Percentiles rank a stretch among this genome's conserved stretches.
Conservation (phyloP, 2,888 invertebrate genomes). For the Margaritifera margaritifera region DNA sequence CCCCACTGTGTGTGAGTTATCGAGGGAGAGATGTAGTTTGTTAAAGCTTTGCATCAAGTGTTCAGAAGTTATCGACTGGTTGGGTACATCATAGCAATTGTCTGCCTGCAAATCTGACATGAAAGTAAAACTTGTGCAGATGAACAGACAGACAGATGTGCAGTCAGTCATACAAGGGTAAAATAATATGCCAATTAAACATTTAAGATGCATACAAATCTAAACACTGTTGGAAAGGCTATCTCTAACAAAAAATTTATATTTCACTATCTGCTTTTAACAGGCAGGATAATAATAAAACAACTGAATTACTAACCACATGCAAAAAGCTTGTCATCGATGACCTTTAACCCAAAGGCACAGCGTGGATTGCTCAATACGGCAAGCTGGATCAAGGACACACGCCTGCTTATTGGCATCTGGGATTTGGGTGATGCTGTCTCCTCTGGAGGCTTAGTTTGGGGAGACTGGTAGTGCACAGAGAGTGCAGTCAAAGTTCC, state of each 20-base stretch:
- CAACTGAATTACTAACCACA: slow-evolving; percentile 79
- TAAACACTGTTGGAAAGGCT: too few species aligned
- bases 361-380: slow-evolving; percentile 82
- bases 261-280: not conserved
- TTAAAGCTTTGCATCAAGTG: too few species aligned
- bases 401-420: slow-evolving; percentile 21
- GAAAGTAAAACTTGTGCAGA: too few species aligned
- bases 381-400: slow-evolving; percentile 71
- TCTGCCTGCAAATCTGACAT: too few species aligned
- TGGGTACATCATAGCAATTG: too few species aligned
- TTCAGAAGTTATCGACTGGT: too few species aligned
- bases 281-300: not conserved
- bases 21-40: too few species aligned
- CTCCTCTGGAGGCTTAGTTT: slow-evolving; percentile 22
- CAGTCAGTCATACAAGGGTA: too few species aligned
- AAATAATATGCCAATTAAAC: too few species aligned
- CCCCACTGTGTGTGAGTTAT: too few species aligned
- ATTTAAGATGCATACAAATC: too few species aligned
- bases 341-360: slow-evolving; percentile 83
- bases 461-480: slow-evolving; percentile 50
- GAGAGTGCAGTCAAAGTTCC: slow-evolving; percentile 80
- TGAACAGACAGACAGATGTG: too few species aligned
- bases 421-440: slow-evolving; percentile 67
- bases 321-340: slow-evolving; percentile 82
- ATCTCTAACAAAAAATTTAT: not conserved